These are phyloP conservation scores for Okapia johnstoni DNA, from an alignment of 2,113 vertebrate species.

Conservation along the genomic window DNA sequence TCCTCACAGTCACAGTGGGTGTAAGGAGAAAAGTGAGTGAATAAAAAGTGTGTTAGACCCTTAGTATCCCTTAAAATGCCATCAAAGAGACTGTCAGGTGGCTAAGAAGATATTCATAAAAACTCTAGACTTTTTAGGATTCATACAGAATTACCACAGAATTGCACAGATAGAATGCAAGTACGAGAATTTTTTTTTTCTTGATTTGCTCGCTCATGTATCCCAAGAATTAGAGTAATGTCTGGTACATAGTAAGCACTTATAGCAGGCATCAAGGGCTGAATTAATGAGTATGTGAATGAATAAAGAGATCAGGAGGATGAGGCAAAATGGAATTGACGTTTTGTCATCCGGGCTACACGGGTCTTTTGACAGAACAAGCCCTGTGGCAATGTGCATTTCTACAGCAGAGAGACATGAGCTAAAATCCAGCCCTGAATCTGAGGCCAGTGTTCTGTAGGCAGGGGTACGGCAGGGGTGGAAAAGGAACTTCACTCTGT, in stretches of 20 bases:
- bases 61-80: neutral
- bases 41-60: neutral
- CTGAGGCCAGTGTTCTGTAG: neutral
- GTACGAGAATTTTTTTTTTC: neutral
- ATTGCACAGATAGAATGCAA: neutral
- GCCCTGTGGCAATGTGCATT: neutral
- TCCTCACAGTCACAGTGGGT: neutral
- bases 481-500: neutral
- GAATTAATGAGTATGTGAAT: neutral
- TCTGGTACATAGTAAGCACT: neutral
- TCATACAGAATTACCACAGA: neutral
- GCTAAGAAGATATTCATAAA: neutral
- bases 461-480: neutral
- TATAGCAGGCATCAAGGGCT: neutral
- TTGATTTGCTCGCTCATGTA: neutral
- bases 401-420: neutral
- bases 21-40: neutral
- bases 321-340: neutral
- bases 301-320: neutral
- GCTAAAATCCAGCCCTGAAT: neutral
- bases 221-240: neutral
- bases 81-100: neutral
- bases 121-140: neutral
- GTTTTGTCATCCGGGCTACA: neutral
- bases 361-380: neutral